Base-by-base conservation (phyloP, 2,888 invertebrate genomes). In the Tribolium freemani region DNA sequence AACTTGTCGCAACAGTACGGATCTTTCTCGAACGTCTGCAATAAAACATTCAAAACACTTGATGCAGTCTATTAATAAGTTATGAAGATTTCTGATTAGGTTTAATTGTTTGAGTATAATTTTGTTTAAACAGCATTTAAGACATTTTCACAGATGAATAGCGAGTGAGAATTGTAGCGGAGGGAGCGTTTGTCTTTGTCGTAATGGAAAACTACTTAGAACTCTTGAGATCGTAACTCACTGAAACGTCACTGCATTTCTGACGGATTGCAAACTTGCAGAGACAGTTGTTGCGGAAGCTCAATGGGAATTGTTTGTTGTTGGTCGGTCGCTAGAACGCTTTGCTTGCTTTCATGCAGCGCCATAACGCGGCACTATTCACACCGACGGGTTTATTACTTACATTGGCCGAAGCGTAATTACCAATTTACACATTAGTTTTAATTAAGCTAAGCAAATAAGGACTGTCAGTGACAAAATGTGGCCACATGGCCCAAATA, bases 181-280 rank as follows among this genome's bases (percentile, higher is more conserved):
- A 10, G 31, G 48, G 48, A 4, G 48, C 38, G 54, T 61, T 68
- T 61, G 56, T 68, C 56, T 60, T 68, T 68, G 72, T 68, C 60
- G 54, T 54, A 70, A 73, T 69, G 67, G 69, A 70, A 66, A 73
- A 67, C 70, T 51, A 60, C 70, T 54, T 60, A 51, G 60, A 58
- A 58, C 69, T 61, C 70, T 58, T 21, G 73, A 48, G 66, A 70
- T 60, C 66, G 50, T 67, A 73, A 67, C 70, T 73, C 64, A 58
- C 46, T 9, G 46, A 48, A 54, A 72, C 68, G 69, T 72, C 72
- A 63, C 61, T 72, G 68, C 68, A 72, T 69, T 69, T 63, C 69
- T 72, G 64, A 72, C 66, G 68, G 60, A 72, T 68, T 67, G 60
- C 66, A 66, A 73, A 70, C 69, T 73, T 70, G 66, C 60, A 70